Conservation (phyloP, 2,797 vertebrate species). For the Tragopan temminckii region DNA sequence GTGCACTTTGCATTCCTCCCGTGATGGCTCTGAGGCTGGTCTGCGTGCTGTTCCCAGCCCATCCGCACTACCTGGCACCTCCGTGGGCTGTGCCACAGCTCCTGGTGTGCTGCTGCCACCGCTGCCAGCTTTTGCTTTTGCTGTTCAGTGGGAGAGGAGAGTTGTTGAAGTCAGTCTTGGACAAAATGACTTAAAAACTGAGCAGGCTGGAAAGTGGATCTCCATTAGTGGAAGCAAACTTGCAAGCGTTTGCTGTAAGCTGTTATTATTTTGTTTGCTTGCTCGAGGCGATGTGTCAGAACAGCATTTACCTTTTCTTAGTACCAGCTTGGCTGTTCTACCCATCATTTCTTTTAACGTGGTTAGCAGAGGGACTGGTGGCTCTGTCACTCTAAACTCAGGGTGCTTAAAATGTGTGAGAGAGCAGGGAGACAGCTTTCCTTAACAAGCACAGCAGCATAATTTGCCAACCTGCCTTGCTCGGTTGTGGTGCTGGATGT, state of each 20-base stretch:
- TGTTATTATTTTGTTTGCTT: slow-evolving; percentile 59
- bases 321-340: slow-evolving; percentile 30
- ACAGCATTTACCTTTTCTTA: slow-evolving; percentile 38
- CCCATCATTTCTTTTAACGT: slow-evolving; percentile 33
- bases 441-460: not conserved
- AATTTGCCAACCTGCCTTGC: not conserved
- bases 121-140: not conserved
- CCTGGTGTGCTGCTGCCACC: not conserved
- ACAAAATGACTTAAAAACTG: slow-evolving; percentile 52
- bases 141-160: not conserved
- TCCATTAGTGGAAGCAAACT: slow-evolving; percentile 59
- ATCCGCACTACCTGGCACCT: not conserved
- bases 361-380: slow-evolving; percentile 29
- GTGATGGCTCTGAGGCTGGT: slow-evolving; percentile 38
- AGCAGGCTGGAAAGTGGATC: slow-evolving; percentile 29
- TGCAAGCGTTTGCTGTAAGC: slow-evolving; percentile 20
- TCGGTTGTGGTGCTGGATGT: not conserved
- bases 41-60: not conserved
- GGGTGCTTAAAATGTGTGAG: not conserved
- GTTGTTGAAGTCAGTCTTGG: slow-evolving; percentile 54
- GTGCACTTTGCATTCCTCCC: slow-evolving; percentile 61
- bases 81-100: not conserved
- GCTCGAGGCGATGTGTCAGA: slow-evolving; percentile 52
- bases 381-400: slow-evolving; percentile 14
- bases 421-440: not conserved